Conservation (phyloP, 2,113 vertebrate genomes). For the Scolopax mira region DNA sequence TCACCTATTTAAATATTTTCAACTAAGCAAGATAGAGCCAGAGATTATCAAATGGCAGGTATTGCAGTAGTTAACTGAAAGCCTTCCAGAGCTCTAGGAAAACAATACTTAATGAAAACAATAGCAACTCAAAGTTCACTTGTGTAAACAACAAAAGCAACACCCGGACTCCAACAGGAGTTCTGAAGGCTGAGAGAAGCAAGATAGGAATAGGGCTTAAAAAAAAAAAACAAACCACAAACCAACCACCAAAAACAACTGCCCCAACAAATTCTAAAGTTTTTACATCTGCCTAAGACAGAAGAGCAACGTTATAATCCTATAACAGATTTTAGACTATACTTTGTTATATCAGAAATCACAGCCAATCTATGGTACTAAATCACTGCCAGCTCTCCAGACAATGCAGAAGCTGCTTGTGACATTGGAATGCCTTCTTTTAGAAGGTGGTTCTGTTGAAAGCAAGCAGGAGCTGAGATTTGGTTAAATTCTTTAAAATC, state of each 20-base stretch:
- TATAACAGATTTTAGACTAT: neutral
- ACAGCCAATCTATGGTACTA: neutral
- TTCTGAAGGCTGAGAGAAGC: neutral
- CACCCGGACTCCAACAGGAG: neutral
- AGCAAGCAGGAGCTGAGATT: neutral
- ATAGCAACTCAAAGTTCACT: neutral
- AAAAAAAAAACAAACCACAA: neutral
- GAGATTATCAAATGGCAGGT: neutral
- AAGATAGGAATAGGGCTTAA: neutral
- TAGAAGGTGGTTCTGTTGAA: neutral
- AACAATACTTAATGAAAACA: slow-evolving; percentile 4
- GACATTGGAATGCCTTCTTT: neutral
- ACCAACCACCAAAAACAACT: neutral
- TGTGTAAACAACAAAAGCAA: neutral
- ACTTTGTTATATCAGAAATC: neutral
- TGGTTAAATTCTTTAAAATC: neutral
- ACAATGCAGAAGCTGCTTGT: neutral
- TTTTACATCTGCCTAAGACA: neutral
- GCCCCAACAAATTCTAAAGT: neutral
- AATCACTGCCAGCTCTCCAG: neutral
- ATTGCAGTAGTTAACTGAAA: neutral
- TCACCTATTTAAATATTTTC: neutral
- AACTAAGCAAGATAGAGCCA: neutral
- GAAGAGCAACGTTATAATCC: neutral
- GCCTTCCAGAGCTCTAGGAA: neutral